These are phyloP conservation scores for Sminthurides aquaticus DNA, from an alignment of 2,888 invertebrate genomes.

Conservation along the genomic window DNA sequence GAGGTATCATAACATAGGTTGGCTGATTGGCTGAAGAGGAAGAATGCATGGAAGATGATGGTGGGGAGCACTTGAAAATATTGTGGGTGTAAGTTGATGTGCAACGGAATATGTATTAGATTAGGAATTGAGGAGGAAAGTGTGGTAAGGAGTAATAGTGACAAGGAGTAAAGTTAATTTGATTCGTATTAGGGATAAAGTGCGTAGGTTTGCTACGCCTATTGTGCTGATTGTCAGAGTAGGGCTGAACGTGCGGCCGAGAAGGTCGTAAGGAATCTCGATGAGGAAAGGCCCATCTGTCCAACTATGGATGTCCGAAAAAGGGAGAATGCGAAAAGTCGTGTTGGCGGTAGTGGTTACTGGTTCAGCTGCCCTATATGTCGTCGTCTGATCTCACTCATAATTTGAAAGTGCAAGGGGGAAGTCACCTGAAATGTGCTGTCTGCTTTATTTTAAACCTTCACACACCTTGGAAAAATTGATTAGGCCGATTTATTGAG, in stretches of 20 bases:
- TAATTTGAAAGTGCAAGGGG: constrained; percentile 43
- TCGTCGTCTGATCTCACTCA: constrained; percentile 41
- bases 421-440: constrained; percentile 25
- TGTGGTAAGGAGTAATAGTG: constrained; percentile 12
- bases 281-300: constrained; percentile 22
- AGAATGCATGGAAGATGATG: too few relatives aligned
- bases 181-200: constrained; percentile 41
- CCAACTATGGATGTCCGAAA: constrained; percentile 36
- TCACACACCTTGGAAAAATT: not conserved
- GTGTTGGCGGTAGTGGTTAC: constrained; percentile 42
- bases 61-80: too few relatives aligned
- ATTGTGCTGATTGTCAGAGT: constrained; percentile 11
- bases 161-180: constrained; percentile 36
- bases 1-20: too few relatives aligned
- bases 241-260: constrained; percentile 39
- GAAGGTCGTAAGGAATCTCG: constrained; percentile 41
- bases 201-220: constrained; percentile 43
- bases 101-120: not conserved
- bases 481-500: too few relatives aligned
- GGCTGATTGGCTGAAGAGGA: too few relatives aligned
- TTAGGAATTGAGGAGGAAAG: not conserved
- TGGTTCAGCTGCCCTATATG: constrained; percentile 43
- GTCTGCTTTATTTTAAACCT: not conserved
- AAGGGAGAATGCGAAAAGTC: constrained; percentile 43
- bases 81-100: not conserved